Base-by-base conservation (phyloP, 2,888 invertebrate genomes). In the Chouioia cunea region DNA sequence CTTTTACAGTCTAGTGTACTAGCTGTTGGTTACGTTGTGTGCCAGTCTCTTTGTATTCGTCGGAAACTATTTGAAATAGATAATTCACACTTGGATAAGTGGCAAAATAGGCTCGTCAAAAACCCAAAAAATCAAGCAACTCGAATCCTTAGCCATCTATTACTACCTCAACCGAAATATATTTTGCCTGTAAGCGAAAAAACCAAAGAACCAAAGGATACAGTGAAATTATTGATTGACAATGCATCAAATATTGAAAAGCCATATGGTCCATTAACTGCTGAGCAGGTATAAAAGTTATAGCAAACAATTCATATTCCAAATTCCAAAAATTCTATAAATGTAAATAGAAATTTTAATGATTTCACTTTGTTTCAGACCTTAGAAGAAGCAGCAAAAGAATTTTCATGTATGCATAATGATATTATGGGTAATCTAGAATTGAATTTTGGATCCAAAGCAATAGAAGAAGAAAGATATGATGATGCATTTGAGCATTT, bases 21-120 rank as follows among this genome's bases (percentile, higher is more conserved):
- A 56, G 89, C 91, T 16, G 80, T 90, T 71, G 91, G 91, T 53
- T 91, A 90, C 89, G 89, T 90, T 70, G 87, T 91, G 20, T 90
- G 89, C 77, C 90, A 91, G 77, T 83, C 90, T 0, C 82, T 90
- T 56, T 84, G 85, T 70, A 76, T 85, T 4, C 81, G 81, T 15
- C 81, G 82, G 72, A 81, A 78, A 44, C 65, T 80, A 20, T 79
- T 78, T 62, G 77, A 79, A 48, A 78, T 75, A 54, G 77, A 79
- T 36, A 78, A 76, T 44, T 63, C 64, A 50, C 75, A 76, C 4
- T 73, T 77, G 2, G 71, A 74, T 3, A 76, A 75, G 4, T 79
- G 76, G 73, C 65, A 57, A 3, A 76, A 79, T 48, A 75, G 76
- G 48, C 65, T 82, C n/a, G 70, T 75, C 22, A 70, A 69, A 16